A percentile compares a stretch with the other conserved stretches of the same genome.
Evolutionary conservation across 2,113 vertebrate species (phyloP).

Genomic region (Macrotus californicus): DNA sequence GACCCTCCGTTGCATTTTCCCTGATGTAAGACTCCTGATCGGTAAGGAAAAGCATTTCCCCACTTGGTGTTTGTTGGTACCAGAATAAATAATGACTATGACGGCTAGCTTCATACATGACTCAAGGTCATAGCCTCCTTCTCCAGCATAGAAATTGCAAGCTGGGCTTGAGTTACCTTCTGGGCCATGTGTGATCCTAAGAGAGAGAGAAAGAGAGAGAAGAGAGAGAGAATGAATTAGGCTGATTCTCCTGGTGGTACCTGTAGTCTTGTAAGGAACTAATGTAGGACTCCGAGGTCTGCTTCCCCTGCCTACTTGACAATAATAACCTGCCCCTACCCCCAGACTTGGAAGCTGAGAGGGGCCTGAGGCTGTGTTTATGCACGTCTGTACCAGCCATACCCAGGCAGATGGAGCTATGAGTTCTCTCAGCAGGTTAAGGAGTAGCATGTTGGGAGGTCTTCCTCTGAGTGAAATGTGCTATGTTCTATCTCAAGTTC

Average conservation of each 20-base stretch:
- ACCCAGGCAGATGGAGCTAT: background rate
- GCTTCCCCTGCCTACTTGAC: background rate
- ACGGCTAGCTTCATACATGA: background rate
- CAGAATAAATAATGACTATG: background rate
- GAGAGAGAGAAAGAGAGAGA: background rate
- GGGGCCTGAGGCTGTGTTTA: background rate
- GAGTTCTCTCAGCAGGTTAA: background rate
- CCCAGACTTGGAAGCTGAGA: background rate
- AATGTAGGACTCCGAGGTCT: background rate
- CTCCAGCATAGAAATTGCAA: background rate
- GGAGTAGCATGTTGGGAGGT: background rate
- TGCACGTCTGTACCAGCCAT: background rate
- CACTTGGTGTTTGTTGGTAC: conserved; percentile 39
- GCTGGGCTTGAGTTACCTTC: background rate
- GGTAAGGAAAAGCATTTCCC: conserved; percentile 22
- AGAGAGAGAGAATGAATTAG: background rate
- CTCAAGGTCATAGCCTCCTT: background rate
- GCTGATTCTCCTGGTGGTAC: background rate
- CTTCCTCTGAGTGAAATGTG: background rate
- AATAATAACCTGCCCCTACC: background rate
- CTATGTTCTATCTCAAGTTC: background rate
- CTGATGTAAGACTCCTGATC: background rate
- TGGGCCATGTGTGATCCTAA: background rate
- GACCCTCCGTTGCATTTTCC: background rate
- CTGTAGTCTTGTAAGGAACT: background rate